Evolutionary conservation across 92 coral and sea anemone genomes (phyloP).

Genomic region (Montipora capitata): DNA sequence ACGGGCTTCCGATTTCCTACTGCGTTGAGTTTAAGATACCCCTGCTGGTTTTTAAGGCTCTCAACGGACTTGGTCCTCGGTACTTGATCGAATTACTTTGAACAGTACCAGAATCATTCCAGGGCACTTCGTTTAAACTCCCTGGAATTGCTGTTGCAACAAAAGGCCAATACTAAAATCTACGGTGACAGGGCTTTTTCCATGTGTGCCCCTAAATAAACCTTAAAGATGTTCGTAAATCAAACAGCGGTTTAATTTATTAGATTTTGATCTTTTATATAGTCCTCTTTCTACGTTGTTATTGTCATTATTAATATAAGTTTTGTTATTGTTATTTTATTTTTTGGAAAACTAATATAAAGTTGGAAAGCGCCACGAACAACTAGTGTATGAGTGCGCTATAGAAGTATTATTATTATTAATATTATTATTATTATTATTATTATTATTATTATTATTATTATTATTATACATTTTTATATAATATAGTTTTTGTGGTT

Average conservation of each 20-base stretch:
- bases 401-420: too few relatives aligned
- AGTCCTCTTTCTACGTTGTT: not conserved
- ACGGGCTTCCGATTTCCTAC: not conserved
- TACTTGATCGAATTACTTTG: not conserved
- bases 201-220: not conserved
- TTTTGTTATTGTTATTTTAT: too few relatives aligned
- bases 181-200: not conserved
- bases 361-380: not conserved
- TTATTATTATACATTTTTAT: too few relatives aligned
- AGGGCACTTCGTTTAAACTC: not conserved
- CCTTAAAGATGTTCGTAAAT: not conserved
- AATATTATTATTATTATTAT: too few relatives aligned
- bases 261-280: too few relatives aligned
- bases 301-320: too few relatives aligned
- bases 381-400: not conserved
- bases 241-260: not conserved
- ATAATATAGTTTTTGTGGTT: too few relatives aligned
- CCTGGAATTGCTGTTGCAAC: not conserved
- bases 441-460: too few relatives aligned
- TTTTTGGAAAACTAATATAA: too few relatives aligned
- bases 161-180: not conserved
- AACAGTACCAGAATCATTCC: not conserved
- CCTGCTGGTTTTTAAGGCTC: too few relatives aligned
- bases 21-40: not conserved
- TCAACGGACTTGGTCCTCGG: not conserved